A percentile compares a stretch with the other conserved stretches of the same genome.
These are phyloP conservation scores for Bursaphelenchus mucronatus DNA, from an alignment of 1,140 invertebrate genomes.

Conservation along the genomic window DNA sequence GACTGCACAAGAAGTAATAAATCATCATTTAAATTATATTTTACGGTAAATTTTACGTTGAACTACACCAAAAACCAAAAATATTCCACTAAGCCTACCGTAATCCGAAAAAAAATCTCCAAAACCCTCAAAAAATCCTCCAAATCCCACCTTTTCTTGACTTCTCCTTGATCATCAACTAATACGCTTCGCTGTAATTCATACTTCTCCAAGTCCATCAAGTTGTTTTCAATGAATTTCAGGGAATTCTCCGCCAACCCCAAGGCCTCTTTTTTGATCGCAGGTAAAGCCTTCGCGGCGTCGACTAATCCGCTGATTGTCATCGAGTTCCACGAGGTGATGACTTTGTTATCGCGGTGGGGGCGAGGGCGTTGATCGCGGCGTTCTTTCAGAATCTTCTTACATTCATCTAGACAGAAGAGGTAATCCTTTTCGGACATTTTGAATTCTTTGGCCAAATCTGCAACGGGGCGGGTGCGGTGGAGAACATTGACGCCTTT, in stretches of 20 bases:
- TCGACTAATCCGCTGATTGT: conserved; percentile 78
- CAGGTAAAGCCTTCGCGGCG: conserved; percentile 68
- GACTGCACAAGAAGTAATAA: too few relatives aligned
- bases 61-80: too few relatives aligned
- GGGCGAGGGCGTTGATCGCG: conserved; percentile 75
- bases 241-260: conserved; percentile 73
- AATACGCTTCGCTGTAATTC: conserved; percentile 80
- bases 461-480: conserved; percentile 68
- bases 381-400: conserved; percentile 70
- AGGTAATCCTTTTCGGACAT: conserved; percentile 67
- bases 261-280: conserved; percentile 68
- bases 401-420: conserved; percentile 68
- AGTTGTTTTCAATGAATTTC: conserved; percentile 73
- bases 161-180: conserved; percentile 64
- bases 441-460: conserved; percentile 72
- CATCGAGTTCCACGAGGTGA: conserved; percentile 86
- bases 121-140: too few relatives aligned
- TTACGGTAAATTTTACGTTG: too few relatives aligned
- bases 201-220: conserved; percentile 69
- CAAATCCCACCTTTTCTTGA: conserved; percentile 65
- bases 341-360: conserved; percentile 83
- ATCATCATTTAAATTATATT: too few relatives aligned
- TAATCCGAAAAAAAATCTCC: too few relatives aligned
- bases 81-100: too few relatives aligned
- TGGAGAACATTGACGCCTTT: conserved; percentile 80